Conservation (phyloP, 2,113 vertebrate species). For the Caranx melampygus region DNA sequence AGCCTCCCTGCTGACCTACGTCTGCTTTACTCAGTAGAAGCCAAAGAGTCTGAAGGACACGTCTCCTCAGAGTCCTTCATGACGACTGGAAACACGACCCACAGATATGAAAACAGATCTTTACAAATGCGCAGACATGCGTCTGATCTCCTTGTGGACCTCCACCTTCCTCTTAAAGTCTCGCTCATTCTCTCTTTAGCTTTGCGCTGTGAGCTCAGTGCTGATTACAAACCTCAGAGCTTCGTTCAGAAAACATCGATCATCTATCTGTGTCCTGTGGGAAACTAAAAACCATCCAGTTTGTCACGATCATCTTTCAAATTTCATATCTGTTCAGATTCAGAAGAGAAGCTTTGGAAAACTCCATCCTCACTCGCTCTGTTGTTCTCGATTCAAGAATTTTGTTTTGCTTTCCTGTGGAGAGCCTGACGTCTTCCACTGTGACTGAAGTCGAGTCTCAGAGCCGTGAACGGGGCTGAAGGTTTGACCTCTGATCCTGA, state of each 20-base stretch:
- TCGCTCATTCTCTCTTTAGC: neutral
- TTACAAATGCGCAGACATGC: no score
- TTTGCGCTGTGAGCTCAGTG: neutral
- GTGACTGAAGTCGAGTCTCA: neutral
- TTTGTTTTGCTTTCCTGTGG: constrained; percentile 54
- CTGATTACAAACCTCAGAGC: neutral
- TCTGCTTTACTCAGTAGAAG: no score
- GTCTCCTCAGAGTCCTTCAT: neutral
- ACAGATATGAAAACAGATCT: no score
- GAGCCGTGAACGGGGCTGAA: neutral
- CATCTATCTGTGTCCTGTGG: neutral
- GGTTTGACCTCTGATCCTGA: neutral
- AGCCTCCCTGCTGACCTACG: no score
- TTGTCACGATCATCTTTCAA: neutral
- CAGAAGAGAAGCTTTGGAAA: neutral
- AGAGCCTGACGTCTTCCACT: constrained; percentile 43
- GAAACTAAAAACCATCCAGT: no score
- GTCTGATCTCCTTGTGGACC: no score
- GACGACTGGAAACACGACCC: neutral
- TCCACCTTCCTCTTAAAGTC: no score
- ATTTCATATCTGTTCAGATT: constrained; percentile 15
- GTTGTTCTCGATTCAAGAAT: constrained; percentile 61
- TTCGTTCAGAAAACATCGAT: no score
- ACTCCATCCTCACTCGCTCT: constrained; percentile 24
- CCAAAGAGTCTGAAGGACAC: no score